Conservation (phyloP, 2,113 vertebrate species). For the Burhinus oedicnemus region DNA sequence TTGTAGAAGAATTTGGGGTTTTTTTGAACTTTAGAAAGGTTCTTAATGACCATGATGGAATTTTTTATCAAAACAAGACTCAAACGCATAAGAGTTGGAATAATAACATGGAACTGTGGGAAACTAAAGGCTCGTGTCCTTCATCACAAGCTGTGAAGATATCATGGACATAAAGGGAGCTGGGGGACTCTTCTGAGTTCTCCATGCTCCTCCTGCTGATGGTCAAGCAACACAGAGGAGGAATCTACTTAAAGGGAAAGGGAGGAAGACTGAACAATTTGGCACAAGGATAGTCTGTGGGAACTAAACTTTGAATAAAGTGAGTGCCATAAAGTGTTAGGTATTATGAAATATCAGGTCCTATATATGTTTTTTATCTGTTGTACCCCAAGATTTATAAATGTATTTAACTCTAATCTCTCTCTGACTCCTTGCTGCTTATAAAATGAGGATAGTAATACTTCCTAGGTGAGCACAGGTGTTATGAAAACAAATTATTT, state of each 20-base stretch:
- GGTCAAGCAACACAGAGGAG: not conserved
- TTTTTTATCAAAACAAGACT: not conserved
- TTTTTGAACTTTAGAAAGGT: not conserved
- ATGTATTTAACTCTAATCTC: not conserved
- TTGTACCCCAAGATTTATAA: not conserved
- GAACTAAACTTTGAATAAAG: not conserved
- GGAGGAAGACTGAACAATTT: not conserved
- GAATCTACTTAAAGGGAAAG: not conserved
- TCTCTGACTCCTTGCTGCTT: not conserved
- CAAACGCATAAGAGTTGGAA: not conserved
- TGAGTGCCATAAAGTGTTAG: not conserved
- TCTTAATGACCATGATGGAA: not conserved
- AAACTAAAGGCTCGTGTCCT: not conserved
- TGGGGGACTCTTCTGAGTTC: not conserved
- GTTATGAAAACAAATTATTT: not conserved
- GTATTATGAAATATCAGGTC: not conserved
- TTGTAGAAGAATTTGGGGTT: not conserved
- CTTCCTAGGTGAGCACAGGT: not conserved
- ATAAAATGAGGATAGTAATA: not conserved
- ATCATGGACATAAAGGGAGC: too few relatives aligned
- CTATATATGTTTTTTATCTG: not conserved
- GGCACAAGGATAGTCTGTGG: not conserved
- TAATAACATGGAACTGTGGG: not conserved
- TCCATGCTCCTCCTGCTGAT: not conserved
- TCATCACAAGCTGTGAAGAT: not conserved